Base-by-base conservation (phyloP, 1,140 invertebrate genomes). In the Geopemphigus sp. region DNA sequence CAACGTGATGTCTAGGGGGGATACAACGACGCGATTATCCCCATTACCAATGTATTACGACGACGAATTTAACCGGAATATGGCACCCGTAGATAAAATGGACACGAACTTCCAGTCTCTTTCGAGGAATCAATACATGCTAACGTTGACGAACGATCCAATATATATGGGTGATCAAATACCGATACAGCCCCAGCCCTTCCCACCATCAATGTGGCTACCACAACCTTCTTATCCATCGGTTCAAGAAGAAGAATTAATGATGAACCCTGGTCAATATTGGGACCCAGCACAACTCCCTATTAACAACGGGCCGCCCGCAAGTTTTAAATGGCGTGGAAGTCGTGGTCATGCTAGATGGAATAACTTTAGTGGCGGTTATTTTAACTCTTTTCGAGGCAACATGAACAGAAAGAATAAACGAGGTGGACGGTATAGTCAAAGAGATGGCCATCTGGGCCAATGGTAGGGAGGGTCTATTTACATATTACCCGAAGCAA, bases 351-450 rank as follows among this genome's bases (percentile, higher is more conserved):
- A 78, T 5, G 50, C 39, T 29, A 59, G 74, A 78, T 78, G 74
- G 74, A 57, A 78, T 22, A 78, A 78, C 29, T 29, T 57, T 59
- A 78, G 74, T 14, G 45, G 74, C n/a, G 74, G 74, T 63, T 63
- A 78, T 47, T 61, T 63, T 12, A 57, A 78, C 45, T 78, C 74
- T 0, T 78, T 63, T 26, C 57, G 74, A 78, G 74, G 74, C 12
- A 78, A 78, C 63, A 78, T 78, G n/a, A 78, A 78, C 22, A 57
- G 74, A 3, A 78, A 78, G 63, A 78, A 47, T 24, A 29, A 56
- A 22, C 32, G 74, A 19, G 74, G 74, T n/a, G n/a, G n/a, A 26
- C 56, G 22, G 50, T 78, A 63, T 17, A 78, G 61, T 50, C 39
- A 57, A 3, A 59, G 74, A 78, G 72, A 54, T 1, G 24, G 57